Evolutionary conservation across 1,140 invertebrate genomes (phyloP).

Genomic region (Drosophila bifasciata): DNA sequence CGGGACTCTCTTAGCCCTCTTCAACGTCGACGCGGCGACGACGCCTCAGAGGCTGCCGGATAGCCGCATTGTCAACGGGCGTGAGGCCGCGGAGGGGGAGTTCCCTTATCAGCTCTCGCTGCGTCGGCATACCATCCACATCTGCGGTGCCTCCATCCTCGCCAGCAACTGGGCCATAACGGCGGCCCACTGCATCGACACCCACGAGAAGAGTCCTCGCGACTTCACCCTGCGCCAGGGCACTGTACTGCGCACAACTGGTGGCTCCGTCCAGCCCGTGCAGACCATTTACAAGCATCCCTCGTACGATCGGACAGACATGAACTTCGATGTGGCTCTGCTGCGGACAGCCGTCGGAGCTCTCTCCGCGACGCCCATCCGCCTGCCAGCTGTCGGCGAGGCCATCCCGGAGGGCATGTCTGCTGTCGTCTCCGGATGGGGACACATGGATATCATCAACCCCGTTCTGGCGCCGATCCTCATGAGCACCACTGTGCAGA

Average conservation of each 20-base stretch:
- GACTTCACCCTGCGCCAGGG: slow-evolving; percentile 72
- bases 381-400: slow-evolving; percentile 45
- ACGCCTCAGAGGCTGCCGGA: slow-evolving; percentile 41
- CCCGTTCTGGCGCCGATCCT: slow-evolving; percentile 61
- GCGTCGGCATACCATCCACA: slow-evolving; percentile 65
- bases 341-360: slow-evolving; percentile 51
- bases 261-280: slow-evolving; percentile 63
- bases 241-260: slow-evolving; percentile 49
- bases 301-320: slow-evolving; percentile 66
- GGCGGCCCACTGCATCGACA: slow-evolving; percentile 79
- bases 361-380: slow-evolving; percentile 46
- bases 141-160: slow-evolving; percentile 81
- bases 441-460: slow-evolving; percentile 71
- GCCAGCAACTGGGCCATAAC: slow-evolving; percentile 78
- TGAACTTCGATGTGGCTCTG: slow-evolving; percentile 78
- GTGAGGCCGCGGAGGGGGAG: slow-evolving; percentile 60
- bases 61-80: slow-evolving; percentile 76
- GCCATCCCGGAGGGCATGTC: slow-evolving; percentile 41
- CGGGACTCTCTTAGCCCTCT: neutral
- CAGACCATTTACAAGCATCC: slow-evolving; percentile 77
- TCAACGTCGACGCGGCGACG: slow-evolving; percentile 5
- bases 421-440: slow-evolving; percentile 78
- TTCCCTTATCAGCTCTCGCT: slow-evolving; percentile 72
- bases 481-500: slow-evolving; percentile 70
- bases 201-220: slow-evolving; percentile 56